phyloP scores from a whole-genome alignment of 2,888 invertebrate genomes.

The Tineola bisselliella region DNA sequence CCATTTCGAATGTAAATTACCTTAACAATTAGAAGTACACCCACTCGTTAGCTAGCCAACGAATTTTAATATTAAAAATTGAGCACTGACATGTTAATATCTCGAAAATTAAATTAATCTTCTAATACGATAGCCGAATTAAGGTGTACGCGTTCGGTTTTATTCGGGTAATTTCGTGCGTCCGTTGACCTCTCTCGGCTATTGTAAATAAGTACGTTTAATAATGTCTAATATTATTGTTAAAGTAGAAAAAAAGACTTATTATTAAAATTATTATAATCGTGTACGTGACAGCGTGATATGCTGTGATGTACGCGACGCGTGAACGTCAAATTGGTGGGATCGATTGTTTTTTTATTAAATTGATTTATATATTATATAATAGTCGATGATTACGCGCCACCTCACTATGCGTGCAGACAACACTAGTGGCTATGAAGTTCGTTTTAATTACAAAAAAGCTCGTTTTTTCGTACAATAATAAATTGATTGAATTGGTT shows the following conservation, averaged over 20 bases:
- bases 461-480: too few relatives aligned
- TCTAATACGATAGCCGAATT: background rate
- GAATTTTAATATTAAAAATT: slow-evolving; percentile 57
- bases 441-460: too few relatives aligned
- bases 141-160: background rate
- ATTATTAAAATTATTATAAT: background rate
- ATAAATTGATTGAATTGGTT: too few relatives aligned
- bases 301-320: too few relatives aligned
- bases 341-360: background rate
- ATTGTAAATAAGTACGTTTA: background rate
- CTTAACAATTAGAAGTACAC: background rate
- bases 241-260: slow-evolving; percentile 3
- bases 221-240: background rate
- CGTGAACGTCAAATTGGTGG: background rate
- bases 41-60: slow-evolving; percentile 57
- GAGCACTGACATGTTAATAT: slow-evolving; percentile 57
- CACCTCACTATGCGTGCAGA: too few relatives aligned
- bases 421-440: too few relatives aligned
- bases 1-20: too few relatives aligned
- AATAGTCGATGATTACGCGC: too few relatives aligned
- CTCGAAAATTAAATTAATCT: slow-evolving; percentile 34
- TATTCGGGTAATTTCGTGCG: too few relatives aligned
- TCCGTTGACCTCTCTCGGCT: too few relatives aligned
- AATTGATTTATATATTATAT: too few relatives aligned
- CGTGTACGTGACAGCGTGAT: too few relatives aligned